Evolutionary conservation across 2,888 invertebrate genomes (phyloP).

Genomic region (Trichogramma dendrolimi): DNA sequence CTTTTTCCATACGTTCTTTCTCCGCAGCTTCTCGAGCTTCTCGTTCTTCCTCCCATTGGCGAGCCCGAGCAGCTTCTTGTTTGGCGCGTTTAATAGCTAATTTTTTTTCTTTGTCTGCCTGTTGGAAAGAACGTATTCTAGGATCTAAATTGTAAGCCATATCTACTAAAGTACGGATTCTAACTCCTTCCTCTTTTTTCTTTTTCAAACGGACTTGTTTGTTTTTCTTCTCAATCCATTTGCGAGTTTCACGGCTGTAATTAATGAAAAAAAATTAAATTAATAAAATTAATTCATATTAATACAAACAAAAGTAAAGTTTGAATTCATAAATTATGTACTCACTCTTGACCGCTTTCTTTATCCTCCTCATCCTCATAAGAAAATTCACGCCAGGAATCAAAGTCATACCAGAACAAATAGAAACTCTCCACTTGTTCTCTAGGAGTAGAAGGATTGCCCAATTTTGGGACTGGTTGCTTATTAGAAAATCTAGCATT

Average conservation of each 20-base stretch:
- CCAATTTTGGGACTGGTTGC: constrained; percentile 78
- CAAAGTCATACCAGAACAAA: constrained; percentile 97
- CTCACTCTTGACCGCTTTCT: constrained; percentile 84
- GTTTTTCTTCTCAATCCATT: constrained; percentile 98
- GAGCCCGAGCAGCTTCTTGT: constrained; percentile 76
- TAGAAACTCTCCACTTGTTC: constrained; percentile 92
- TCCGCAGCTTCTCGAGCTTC: constrained; percentile 67
- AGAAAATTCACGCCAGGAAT: constrained; percentile 98
- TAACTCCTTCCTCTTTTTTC: constrained; percentile 94
- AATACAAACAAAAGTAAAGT: background rate
- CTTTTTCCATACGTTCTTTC: constrained; percentile 61
- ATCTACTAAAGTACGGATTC: constrained; percentile 88
- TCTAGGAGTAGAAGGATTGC: constrained; percentile 69
- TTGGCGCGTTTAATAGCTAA: constrained; percentile 83
- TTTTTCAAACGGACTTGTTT: constrained; percentile 85
- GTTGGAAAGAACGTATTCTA: constrained; percentile 85
- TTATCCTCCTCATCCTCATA: constrained; percentile 99
- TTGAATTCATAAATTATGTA: constrained; percentile 9
- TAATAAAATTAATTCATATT: background rate
- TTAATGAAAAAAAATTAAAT: background rate
- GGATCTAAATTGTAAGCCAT: constrained; percentile 92
- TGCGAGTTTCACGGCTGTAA: constrained; percentile 78
- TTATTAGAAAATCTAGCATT: constrained; percentile 91
- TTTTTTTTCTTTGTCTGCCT: constrained; percentile 88
- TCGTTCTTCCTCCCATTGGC: constrained; percentile 79